These are phyloP conservation scores for Temnothorax curvispinosus DNA, from an alignment of 1,140 invertebrate species.

Conservation along the genomic window DNA sequence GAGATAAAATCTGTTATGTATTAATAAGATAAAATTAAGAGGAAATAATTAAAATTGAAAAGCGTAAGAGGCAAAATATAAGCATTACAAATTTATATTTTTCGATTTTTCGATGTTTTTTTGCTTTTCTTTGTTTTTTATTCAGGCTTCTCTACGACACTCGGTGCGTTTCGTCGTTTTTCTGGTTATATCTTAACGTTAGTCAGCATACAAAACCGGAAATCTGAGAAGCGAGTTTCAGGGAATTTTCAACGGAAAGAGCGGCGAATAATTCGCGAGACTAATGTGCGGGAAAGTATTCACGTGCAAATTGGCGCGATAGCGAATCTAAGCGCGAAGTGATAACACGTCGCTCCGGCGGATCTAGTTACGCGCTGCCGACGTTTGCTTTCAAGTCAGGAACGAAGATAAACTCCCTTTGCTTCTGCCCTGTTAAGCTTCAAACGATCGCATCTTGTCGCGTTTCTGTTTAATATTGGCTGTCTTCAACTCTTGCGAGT, in stretches of 20 bases:
- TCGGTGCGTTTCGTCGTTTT: background rate
- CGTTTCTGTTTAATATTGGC: constrained; percentile 37
- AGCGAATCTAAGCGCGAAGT: constrained; percentile 46
- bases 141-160: background rate
- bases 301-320: constrained; percentile 46
- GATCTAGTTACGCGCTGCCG: constrained; percentile 37
- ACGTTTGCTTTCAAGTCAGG: constrained; percentile 43
- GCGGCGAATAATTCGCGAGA: constrained; percentile 37
- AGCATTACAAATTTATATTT: background rate
- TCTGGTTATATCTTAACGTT: background rate
- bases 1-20: background rate
- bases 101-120: background rate
- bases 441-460: constrained; percentile 30
- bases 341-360: constrained; percentile 42
- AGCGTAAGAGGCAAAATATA: background rate
- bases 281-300: constrained; percentile 39
- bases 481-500: background rate
- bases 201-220: constrained; percentile 1
- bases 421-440: constrained; percentile 17
- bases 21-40: background rate
- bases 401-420: constrained; percentile 39
- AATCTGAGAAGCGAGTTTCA: constrained; percentile 19
- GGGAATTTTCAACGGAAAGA: background rate
- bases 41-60: background rate
- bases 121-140: background rate